Evolutionary conservation across 2,797 vertebrate species (phyloP), one percentile per base, ranked within the genome.

Genomic region (Mus spretus): DNA sequence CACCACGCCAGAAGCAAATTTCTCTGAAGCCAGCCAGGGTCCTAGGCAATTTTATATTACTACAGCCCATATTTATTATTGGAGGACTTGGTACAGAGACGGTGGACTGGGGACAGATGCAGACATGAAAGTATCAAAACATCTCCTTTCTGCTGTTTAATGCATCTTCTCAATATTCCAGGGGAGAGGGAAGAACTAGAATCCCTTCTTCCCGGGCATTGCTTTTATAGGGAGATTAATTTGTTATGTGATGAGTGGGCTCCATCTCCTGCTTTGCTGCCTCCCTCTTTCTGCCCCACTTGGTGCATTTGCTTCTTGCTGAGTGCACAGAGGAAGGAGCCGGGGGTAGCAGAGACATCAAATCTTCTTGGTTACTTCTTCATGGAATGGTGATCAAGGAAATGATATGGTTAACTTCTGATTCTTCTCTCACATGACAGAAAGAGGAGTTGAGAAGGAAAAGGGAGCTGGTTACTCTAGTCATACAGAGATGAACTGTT

Each of bases 41-140:
- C 86, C 59, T 55, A 44, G 31, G 65, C 65, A 90, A 89, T 94
- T 93, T 94, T 89, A n/a, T 83, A 80, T 93, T 72, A 89, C 65
- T 6, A 2, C 4, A 14, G 75, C 6, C 79, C 53, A 24, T 88
- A 31, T 87, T 93, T 89, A 77, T 94, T 22, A 77, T 19, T 22
- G 44, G 53, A 95, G 28, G 12, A 44, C 13, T 57, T 53, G 72
- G 90, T 61, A 28, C 14, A 44, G 78, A 95, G 70, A 57, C 40
- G 20, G 44, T 53, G 31, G 20, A 4, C 17, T 17, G n/a, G 63
- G 5, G 63, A 10, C 31, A 63, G 55, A 78, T 19, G 34, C 3
- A 50, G 57, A 78, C 11, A 53, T 24, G 82, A 89, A 96, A 92
- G 59, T 74, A 67, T 57, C 47, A 77, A 67, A 89, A 87, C 53